Percentiles rank a stretch among this genome's conserved stretches.
These are phyloP conservation scores for Acheta domesticus DNA, from an alignment of 2,888 invertebrate genomes.

Conservation along the genomic window DNA sequence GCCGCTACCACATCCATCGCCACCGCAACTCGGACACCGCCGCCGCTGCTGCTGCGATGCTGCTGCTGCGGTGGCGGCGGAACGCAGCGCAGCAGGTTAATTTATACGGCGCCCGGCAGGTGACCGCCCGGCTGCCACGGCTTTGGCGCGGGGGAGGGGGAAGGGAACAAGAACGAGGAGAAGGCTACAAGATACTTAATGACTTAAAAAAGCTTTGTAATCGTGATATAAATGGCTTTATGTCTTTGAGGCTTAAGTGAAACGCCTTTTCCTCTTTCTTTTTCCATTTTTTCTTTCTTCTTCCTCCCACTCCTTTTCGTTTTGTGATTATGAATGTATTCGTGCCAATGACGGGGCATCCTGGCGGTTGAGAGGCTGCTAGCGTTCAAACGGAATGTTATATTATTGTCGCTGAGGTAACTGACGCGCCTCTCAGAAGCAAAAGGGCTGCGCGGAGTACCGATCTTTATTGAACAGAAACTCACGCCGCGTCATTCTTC, in stretches of 20 bases:
- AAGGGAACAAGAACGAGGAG: neutral
- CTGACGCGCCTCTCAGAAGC: neutral
- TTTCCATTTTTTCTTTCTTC: too few relatives aligned
- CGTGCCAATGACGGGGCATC: neutral
- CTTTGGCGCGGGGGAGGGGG: neutral
- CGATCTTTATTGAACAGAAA: too few relatives aligned
- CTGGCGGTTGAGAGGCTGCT: neutral
- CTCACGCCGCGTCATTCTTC: too few relatives aligned
- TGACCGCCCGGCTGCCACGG: neutral
- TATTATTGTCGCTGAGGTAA: neutral
- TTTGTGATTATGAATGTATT: constrained; percentile 8
- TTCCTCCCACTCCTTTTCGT: neutral
- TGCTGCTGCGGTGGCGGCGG: constrained; percentile 4
- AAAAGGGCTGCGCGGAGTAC: neutral
- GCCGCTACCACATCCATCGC: neutral
- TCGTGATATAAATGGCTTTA: constrained; percentile 18
- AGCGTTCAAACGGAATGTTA: neutral
- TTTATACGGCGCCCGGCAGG: constrained; percentile 8
- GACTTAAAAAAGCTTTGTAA: neutral
- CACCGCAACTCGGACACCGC: neutral
- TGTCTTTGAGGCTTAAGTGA: constrained; percentile 9
- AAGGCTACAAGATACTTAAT: constrained; percentile 9
- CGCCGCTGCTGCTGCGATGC: neutral
- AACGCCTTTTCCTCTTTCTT: neutral
- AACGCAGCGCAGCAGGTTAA: neutral